phyloP scores from a whole-genome alignment of 2,888 invertebrate species.

The Trichopria drosophilae region DNA sequence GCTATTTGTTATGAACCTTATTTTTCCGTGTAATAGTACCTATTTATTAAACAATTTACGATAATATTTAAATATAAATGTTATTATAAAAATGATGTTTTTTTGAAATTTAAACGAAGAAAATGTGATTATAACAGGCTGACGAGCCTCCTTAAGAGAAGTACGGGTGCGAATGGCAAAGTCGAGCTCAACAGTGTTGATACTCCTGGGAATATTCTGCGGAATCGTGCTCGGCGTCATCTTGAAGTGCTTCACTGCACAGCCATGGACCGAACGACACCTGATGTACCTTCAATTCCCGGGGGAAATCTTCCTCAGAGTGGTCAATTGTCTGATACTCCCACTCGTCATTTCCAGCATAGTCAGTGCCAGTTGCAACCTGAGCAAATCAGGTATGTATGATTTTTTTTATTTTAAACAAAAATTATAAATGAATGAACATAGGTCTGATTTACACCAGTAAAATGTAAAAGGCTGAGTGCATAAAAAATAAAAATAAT shows the following conservation, averaged over 20 bases:
- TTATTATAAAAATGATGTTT: too few relatives aligned
- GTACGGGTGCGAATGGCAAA: too few relatives aligned
- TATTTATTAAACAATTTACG: too few relatives aligned
- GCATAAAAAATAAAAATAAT: constrained; percentile 7
- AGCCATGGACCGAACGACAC: constrained; percentile 75
- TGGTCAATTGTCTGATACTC: constrained; percentile 91
- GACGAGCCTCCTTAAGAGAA: too few relatives aligned
- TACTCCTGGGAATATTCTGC: constrained; percentile 40
- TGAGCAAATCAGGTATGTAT: constrained; percentile 48
- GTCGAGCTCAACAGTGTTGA: constrained; percentile 36
- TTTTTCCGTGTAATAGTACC: too few relatives aligned
- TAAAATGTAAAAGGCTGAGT: too few relatives aligned
- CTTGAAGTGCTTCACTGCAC: constrained; percentile 41
- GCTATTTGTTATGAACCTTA: too few relatives aligned
- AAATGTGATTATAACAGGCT: too few relatives aligned
- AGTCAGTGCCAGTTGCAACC: constrained; percentile 64
- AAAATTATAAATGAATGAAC: not conserved
- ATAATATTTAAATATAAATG: too few relatives aligned
- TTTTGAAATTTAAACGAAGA: too few relatives aligned
- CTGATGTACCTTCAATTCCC: constrained; percentile 93
- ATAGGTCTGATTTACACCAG: not conserved
- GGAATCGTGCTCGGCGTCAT: constrained; percentile 44
- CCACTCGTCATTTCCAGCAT: constrained; percentile 90
- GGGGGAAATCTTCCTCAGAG: constrained; percentile 90
- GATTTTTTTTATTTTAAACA: not conserved